Evolutionary conservation across 1,140 invertebrate genomes (phyloP), one percentile per base, ranked within the genome.

Genomic region (Drosophila truncata): DNA sequence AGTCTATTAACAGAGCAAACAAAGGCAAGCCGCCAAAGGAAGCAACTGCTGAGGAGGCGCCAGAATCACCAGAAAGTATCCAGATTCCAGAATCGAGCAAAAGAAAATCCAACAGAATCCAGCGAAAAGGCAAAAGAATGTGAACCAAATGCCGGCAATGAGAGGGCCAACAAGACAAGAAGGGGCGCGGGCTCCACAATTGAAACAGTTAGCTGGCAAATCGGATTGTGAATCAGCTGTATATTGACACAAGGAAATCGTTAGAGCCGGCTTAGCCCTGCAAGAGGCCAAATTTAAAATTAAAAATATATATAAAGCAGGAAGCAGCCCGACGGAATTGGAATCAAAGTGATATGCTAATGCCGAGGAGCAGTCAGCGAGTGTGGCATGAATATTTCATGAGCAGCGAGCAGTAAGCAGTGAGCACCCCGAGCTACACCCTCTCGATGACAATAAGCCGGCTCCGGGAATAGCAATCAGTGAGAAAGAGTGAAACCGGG

Each of bases 231-330:
- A 90, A 77, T 90, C 85, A 72, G 71, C 65, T 72, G 73, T 91
- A 91, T 90, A 90, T 90, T 90, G 86, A 90, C 86, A 91, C 76
- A 90, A 80, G 86, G 86, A 91, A 90, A 90, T 86, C 86, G 86
- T 90, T 86, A 91, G 52, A 54, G 82, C 82, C 87, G 79, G 86
- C 82, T 90, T 82, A 91, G 82, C 65, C 33, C 59, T n/a, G 66
- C 76, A 65, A 58, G 54, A 59, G 60, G 46, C n/a, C 58, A 70
- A 50, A 88, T 90, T 88, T 88, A 80, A 88, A 87, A 88, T 88
- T 88, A 86, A 87, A 78, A 75, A 71, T 66, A 82, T 54, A 78
- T 71, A 78, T 65, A 81, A 41, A 57, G 62, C 49, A 14, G 60
- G 46, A 37, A 33, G n/a, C 64, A 39, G 60, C 39, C 63, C 31